A percentile compares a stretch with the other conserved stretches of the same genome.
phyloP scores from a whole-genome alignment of 2,888 invertebrate genomes.

The Troides helena region DNA sequence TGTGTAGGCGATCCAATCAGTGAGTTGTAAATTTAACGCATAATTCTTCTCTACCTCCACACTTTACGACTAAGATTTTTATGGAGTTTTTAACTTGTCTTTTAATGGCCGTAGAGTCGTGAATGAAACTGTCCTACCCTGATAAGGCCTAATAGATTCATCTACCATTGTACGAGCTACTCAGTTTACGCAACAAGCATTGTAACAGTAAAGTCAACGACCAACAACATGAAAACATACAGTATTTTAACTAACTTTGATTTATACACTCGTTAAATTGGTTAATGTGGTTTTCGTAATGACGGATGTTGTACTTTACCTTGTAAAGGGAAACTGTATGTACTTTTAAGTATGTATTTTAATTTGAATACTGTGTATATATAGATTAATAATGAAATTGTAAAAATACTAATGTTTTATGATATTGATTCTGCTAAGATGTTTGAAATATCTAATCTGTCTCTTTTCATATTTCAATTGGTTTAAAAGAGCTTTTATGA shows the following conservation, averaged over 20 bases:
- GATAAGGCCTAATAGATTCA: slow-evolving; percentile 22
- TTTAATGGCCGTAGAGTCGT: slow-evolving; percentile 14
- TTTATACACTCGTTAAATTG: slow-evolving; percentile 11
- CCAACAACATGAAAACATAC: not conserved
- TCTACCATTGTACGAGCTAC: slow-evolving; percentile 13
- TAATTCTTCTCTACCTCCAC: not conserved
- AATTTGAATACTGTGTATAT: not conserved
- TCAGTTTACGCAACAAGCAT: slow-evolving; percentile 16
- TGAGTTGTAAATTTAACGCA: not conserved
- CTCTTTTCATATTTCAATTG: too few relatives aligned
- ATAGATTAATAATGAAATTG: not conserved
- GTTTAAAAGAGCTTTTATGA: too few relatives aligned
- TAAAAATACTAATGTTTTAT: too few relatives aligned
- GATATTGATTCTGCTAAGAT: too few relatives aligned
- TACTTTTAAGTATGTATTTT: not conserved
- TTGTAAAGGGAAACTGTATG: not conserved
- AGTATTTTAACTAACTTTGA: slow-evolving; percentile 13
- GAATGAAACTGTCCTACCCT: slow-evolving; percentile 5
- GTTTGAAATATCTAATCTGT: too few relatives aligned
- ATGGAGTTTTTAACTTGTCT: slow-evolving; percentile 14
- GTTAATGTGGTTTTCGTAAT: slow-evolving; percentile 4
- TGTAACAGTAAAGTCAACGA: slow-evolving; percentile 12
- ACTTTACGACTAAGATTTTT: slow-evolving; percentile 4
- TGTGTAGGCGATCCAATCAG: not conserved
- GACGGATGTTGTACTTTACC: not conserved